Conservation (phyloP, 1,140 invertebrate genomes). For the Trypoxylus dichotomus region DNA sequence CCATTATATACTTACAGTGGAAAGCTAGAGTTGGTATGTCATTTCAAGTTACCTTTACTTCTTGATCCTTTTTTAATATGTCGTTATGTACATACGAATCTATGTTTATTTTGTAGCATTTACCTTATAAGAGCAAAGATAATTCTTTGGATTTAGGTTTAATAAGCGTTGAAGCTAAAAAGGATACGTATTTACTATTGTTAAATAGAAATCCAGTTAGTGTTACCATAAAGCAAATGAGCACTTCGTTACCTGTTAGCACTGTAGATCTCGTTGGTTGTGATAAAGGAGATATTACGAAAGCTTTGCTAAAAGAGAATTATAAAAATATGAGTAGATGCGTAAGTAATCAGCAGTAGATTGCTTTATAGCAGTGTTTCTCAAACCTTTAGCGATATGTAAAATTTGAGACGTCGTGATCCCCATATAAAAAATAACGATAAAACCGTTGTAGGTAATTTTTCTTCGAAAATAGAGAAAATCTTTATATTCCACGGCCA, state of each 20-base stretch:
- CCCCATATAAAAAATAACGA: no score
- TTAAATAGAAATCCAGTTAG: constrained; percentile 77
- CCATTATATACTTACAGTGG: constrained; percentile 78
- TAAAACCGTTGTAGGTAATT: no score
- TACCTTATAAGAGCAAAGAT: constrained; percentile 56
- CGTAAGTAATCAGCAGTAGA: constrained; percentile 46
- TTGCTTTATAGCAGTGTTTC: no score
- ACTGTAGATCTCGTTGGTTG: constrained; percentile 71
- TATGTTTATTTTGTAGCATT: constrained; percentile 49
- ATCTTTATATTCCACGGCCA: no score
- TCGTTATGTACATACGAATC: no score
- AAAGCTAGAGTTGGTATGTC: constrained; percentile 62
- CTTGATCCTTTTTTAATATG: not conserved
- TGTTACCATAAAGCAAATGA: constrained; percentile 67
- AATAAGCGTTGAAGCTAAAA: constrained; percentile 68
- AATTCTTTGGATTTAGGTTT: constrained; percentile 75
- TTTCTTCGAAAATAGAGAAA: no score
- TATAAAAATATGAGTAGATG: constrained; percentile 57
- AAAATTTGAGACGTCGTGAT: no score
- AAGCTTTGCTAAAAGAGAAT: constrained; percentile 55
- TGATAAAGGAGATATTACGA: constrained; percentile 63
- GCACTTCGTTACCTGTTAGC: constrained; percentile 69
- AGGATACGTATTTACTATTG: constrained; percentile 71
- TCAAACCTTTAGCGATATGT: no score
- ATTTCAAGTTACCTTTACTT: not conserved